Base-by-base conservation (phyloP, 2,888 invertebrate species). In the Latheticus oryzae region DNA sequence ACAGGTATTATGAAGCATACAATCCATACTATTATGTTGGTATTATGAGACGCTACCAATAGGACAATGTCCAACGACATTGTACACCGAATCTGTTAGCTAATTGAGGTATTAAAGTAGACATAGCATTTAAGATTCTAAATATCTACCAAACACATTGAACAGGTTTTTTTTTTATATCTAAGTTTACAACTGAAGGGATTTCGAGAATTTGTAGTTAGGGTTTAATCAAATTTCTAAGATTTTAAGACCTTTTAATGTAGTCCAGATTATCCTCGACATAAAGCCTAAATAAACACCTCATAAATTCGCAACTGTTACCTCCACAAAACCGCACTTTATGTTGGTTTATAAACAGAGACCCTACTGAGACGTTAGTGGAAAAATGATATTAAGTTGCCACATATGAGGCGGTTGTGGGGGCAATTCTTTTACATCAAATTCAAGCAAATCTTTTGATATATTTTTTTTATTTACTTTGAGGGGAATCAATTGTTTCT, bases 21-120 rank as follows among this genome's bases (percentile, higher is more conserved):
- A 60, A 62, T 65, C 60, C 62, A 57, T 57, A 65, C 63, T 54
- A 64, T 65, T 65, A 64, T 65, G 59, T 53, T 38, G 54, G 60
- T 58, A 62, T 62, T 62, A 62, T 53, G 47, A 58, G 61, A 61
- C 58, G 56, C 59, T 47, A 58, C 58, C 58, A 58, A 58, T 40
- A 45, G 66, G 55, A 66, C 65, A 65, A 65, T 65, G 60, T 64
- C 50, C 62, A 43, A 52, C 55, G 45, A 58, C 47, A 65, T 67
- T 67, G 63, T 67, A 45, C 48, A 30, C 42, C 45, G 48, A 60
- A 59, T 63, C 53, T 62, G 62, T 64, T 59, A 64, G 63, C 64
- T 67, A 67, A 65, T 67, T 65, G 64, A 45, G 58, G 51, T 52
- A 60, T 62, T 62, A 60, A 60, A 51, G 55, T 60, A 58, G 24